Percentiles rank a stretch among this genome's conserved stretches.
phyloP scores from a whole-genome alignment of 2,113 vertebrate genomes.

The Triplophysa tibetana region DNA sequence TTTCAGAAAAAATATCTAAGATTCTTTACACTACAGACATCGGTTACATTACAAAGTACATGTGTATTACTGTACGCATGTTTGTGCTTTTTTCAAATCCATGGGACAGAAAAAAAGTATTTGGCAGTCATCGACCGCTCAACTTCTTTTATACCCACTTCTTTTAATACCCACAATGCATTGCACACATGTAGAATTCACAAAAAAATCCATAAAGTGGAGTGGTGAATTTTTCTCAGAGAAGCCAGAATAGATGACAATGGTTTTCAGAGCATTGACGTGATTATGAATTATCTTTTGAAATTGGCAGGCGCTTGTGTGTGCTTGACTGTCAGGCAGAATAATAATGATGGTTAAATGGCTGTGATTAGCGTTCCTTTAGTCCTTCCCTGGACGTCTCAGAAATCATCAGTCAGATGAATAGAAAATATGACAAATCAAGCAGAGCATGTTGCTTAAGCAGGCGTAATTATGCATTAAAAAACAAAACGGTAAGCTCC shows the following conservation, averaged over 20 bases:
- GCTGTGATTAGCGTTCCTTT: slow-evolving; percentile 7
- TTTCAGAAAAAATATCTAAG: no score
- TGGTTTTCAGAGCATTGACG: not conserved
- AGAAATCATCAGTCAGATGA: not conserved
- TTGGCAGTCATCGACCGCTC: no score
- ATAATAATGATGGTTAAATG: slow-evolving; percentile 13
- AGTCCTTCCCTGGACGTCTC: not conserved
- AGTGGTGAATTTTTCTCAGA: not conserved
- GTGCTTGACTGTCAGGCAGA: not conserved
- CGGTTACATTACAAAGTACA: no score
- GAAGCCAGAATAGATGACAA: slow-evolving; percentile 7
- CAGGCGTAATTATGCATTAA: slow-evolving; percentile 13
- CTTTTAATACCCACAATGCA: not conserved
- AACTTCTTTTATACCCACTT: no score
- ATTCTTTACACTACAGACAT: no score
- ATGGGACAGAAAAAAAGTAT: no score
- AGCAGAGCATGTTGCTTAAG: not conserved
- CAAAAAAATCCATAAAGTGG: not conserved
- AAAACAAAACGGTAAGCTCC: not conserved
- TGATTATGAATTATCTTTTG: slow-evolving; percentile 5
- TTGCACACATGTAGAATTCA: not conserved
- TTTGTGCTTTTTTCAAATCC: no score
- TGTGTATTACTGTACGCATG: no score
- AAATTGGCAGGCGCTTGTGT: not conserved
- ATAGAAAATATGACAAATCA: slow-evolving; percentile 2